phyloP scores from a whole-genome alignment of 1,140 invertebrate species.

The Drosophila murphyi region DNA sequence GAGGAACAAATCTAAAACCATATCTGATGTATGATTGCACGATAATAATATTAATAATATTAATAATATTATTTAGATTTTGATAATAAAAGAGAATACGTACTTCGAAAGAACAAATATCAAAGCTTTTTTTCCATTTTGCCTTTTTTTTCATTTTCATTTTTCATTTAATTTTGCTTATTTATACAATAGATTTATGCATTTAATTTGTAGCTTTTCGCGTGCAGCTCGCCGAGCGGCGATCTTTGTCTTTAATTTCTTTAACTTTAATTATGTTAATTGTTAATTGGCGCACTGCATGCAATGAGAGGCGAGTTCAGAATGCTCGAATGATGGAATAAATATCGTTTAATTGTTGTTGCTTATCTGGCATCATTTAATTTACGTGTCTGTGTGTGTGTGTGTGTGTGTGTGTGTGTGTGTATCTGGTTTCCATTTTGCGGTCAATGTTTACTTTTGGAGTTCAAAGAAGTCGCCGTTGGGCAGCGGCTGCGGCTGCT shows the following conservation, averaged over 20 bases:
- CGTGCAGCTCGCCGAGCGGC: constrained; percentile 5
- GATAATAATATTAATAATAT: constrained; percentile 2
- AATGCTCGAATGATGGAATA: constrained; percentile 50
- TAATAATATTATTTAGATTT: not conserved
- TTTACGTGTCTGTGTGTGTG: constrained; percentile 8
- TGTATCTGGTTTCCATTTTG: constrained; percentile 2
- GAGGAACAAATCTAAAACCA: not conserved
- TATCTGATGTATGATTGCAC: not conserved
- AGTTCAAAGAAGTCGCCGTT: constrained; percentile 61
- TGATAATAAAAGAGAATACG: not conserved
- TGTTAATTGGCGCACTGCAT: constrained; percentile 57
- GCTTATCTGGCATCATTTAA: constrained; percentile 11
- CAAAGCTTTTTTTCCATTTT: constrained; percentile 18
- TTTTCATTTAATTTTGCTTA: constrained; percentile 34
- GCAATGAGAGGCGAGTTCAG: constrained; percentile 46
- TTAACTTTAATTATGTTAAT: constrained; percentile 6
- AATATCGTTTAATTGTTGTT: constrained; percentile 70
- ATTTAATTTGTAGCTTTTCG: constrained; percentile 23
- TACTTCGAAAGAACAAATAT: constrained; percentile 30
- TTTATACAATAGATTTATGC: constrained; percentile 26
- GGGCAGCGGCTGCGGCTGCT: constrained; percentile 39
- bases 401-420: constrained; percentile 12
- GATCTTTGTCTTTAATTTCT: constrained; percentile 28
- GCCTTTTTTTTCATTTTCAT: constrained; percentile 5
- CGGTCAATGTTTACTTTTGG: constrained; percentile 59